These are phyloP conservation scores for Peromyscus leucopus DNA, from an alignment of 2,113 vertebrate species.

Conservation along the genomic window DNA sequence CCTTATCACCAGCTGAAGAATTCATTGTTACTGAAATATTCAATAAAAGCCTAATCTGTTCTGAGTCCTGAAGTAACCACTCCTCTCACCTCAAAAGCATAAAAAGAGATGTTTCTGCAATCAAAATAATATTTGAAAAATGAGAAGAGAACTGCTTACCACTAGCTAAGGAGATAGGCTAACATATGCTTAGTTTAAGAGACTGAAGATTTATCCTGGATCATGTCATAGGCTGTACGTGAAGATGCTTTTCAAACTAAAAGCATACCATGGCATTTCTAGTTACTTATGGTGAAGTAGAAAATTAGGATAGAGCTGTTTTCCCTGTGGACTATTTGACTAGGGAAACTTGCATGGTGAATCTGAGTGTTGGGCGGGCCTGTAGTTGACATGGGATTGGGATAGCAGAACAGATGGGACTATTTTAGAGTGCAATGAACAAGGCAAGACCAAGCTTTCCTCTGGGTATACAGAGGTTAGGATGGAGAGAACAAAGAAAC, in stretches of 20 bases:
- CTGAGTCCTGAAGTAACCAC: neutral
- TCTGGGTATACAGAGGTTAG: neutral
- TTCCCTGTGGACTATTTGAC: neutral
- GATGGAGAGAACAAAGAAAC: neutral
- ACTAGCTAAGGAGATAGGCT: neutral
- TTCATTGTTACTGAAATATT: constrained; percentile 45
- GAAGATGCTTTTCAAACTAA: neutral
- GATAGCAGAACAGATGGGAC: neutral
- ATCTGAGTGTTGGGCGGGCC: too few species aligned
- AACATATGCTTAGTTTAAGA: neutral
- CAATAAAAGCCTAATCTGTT: constrained; percentile 37
- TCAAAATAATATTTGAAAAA: constrained; percentile 21
- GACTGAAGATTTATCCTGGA: neutral
- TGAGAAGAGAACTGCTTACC: neutral
- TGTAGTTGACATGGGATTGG: neutral
- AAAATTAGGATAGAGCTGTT: neutral
- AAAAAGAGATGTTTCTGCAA: neutral
- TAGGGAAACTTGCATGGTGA: neutral
- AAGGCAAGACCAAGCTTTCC: neutral
- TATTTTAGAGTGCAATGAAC: too few species aligned
- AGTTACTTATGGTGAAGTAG: neutral
- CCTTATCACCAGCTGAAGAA: constrained; percentile 72
- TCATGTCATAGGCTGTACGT: neutral
- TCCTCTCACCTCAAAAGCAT: neutral
- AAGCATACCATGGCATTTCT: neutral